Evolutionary conservation across 2,888 invertebrate species (phyloP), one percentile per base, ranked within the genome.

Genomic region (Leuctra nigra): DNA sequence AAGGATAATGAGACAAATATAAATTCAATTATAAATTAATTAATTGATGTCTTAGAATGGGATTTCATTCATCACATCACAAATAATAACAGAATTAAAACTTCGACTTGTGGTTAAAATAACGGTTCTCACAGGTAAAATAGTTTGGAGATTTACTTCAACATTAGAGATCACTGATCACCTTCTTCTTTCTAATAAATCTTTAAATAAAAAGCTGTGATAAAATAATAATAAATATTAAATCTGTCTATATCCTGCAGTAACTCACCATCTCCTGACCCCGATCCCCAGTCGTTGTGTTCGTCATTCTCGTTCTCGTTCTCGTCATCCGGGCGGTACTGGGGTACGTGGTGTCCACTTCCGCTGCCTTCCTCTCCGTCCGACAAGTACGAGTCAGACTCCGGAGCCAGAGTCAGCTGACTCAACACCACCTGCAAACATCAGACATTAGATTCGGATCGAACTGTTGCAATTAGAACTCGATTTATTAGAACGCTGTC

Each of bases 231-330:
- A n/a, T 7, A 4, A 9, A 38, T 38, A n/a, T 38, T 38, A 4
- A 9, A 38, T n/a, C 4, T 38, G 6, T 29, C 11, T 11, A 29
- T 29, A 29, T 7, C 29, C 29, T 38, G 9, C n/a, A 38, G n/a
- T 38, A n/a, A 9, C 16, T 38, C 4, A n/a, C 16, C 6, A 38
- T n/a, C 6, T 20, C 82, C 82, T 0, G 82, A 81, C 1, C 81
- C 81, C 25, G 59, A 55, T 14, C 33, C 25, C 60, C 60, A 60
- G 23, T 56, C 56, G 0, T 46, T 22, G 18, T 50, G 55, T 13
- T 56, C 56, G n/a, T n/a, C n/a, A n/a, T n/a, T n/a, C n/a, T n/a
- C n/a, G n/a, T n/a, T n/a, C n/a, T n/a, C n/a, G 13, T 52, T 55
- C 14, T 59, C 60, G 29, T 57, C 58, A 61, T 47, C 58, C n/a